Conservation (phyloP, 2,113 vertebrate species). For the Poeciliopsis turrubarensis region DNA sequence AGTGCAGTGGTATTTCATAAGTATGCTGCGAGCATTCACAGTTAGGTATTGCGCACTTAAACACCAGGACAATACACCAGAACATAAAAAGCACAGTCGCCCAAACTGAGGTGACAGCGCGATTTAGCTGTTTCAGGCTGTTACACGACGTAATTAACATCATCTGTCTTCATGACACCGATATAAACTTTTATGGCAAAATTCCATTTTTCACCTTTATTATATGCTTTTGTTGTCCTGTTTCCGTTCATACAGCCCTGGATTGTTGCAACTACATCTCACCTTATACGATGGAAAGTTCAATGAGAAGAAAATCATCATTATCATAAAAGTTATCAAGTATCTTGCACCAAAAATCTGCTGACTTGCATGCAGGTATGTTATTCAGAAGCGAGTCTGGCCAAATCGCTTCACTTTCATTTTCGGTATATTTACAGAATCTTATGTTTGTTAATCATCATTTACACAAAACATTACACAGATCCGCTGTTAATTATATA, state of each 20-base stretch:
- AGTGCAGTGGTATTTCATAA: neutral
- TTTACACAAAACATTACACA: neutral
- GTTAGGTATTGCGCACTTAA: neutral
- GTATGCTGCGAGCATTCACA: neutral
- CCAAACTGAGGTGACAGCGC: neutral
- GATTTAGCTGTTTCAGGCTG: neutral
- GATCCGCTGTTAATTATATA: neutral
- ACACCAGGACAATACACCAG: neutral
- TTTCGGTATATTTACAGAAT: neutral
- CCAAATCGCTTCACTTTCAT: neutral
- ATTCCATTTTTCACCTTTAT: neutral
- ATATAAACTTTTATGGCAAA: neutral
- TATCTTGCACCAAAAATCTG: no score
- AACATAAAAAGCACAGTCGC: neutral
- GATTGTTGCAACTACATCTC: neutral
- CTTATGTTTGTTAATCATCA: neutral
- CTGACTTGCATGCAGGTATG: no score
- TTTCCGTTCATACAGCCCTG: neutral
- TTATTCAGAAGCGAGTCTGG: no score
- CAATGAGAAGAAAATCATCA: neutral
- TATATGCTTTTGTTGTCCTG: neutral
- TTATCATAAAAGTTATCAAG: neutral
- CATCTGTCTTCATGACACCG: neutral
- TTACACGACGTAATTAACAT: neutral
- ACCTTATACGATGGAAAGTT: neutral